These are phyloP conservation scores for Sarcophaga peregrina DNA, from an alignment of 1,140 invertebrate genomes.

Conservation along the genomic window DNA sequence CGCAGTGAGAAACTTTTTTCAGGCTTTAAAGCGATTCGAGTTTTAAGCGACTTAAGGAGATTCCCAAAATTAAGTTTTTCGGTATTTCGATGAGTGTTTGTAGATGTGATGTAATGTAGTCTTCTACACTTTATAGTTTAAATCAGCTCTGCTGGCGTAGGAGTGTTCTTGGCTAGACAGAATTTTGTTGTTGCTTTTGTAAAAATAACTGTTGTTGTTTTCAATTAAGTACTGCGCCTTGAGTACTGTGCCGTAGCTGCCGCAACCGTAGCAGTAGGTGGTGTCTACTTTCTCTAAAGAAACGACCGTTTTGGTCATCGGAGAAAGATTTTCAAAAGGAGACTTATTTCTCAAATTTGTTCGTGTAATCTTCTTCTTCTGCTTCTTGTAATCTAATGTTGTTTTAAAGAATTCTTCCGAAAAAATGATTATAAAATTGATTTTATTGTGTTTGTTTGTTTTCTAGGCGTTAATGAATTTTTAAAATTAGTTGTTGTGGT, in stretches of 20 bases:
- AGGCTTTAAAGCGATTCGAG: background rate
- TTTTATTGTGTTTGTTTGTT: background rate
- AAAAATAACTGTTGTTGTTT: background rate
- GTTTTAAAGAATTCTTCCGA: too few species aligned
- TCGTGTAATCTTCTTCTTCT: background rate
- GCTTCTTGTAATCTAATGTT: background rate
- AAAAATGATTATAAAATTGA: background rate
- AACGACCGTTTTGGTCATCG: constrained; percentile 62
- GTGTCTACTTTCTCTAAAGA: constrained; percentile 58
- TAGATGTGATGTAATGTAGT: background rate
- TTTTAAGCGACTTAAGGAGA: background rate
- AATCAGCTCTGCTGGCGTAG: constrained; percentile 61
- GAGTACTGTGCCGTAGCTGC: background rate
- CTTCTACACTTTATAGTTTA: constrained; percentile 55
- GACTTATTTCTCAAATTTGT: background rate
- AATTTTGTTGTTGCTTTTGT: constrained; percentile 44
- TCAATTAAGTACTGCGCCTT: background rate
- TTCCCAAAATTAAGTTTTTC: background rate
- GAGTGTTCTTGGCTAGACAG: constrained; percentile 58
- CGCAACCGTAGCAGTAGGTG: constrained; percentile 45
- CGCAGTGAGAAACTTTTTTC: background rate
- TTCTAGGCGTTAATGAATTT: background rate
- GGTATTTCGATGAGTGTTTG: too few species aligned
- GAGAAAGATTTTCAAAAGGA: constrained; percentile 41
- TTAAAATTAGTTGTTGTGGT: constrained; percentile 7